Conservation (phyloP, 2,888 invertebrate species). For the Drosophila robusta region DNA sequence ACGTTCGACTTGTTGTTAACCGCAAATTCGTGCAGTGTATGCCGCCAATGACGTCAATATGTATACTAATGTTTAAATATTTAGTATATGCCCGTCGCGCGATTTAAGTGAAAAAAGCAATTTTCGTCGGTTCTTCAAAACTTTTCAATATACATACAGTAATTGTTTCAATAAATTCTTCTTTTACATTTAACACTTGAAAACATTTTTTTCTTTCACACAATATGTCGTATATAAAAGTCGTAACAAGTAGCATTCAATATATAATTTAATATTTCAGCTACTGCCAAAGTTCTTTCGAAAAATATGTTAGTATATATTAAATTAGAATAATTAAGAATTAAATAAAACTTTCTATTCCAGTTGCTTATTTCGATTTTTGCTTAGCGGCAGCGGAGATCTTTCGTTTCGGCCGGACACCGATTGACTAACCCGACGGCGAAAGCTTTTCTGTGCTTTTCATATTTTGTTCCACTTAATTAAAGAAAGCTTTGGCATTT, state of each 20-base stretch:
- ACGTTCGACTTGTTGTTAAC: constrained; percentile 28
- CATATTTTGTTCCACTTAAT: constrained; percentile 61
- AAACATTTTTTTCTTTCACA: constrained; percentile 7
- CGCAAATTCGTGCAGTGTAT: constrained; percentile 66
- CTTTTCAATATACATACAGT: constrained; percentile 26
- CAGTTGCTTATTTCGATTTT: constrained; percentile 52
- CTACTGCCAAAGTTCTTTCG: constrained; percentile 39
- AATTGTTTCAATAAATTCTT: constrained; percentile 31
- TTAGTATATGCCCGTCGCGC: constrained; percentile 31
- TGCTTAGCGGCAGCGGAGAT: constrained; percentile 76
- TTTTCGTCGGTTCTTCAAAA: constrained; percentile 3
- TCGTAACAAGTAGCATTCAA: constrained; percentile 35
- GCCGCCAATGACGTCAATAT: constrained; percentile 70
- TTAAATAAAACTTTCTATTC: constrained; percentile 46
- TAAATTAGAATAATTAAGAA: constrained; percentile 29
- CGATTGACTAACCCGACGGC: constrained; percentile 84
- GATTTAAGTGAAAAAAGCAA: constrained; percentile 8
- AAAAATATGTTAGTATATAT: constrained; percentile 28
- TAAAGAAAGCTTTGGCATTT: constrained; percentile 73
- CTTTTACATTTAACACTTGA: constrained; percentile 16
- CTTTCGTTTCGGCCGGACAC: constrained; percentile 86
- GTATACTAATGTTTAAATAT: constrained; percentile 35
- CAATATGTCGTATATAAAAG: constrained; percentile 8
- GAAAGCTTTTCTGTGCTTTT: constrained; percentile 66
- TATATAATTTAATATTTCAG: constrained; percentile 35